Base-by-base conservation (phyloP, 2,113 vertebrate genomes). In the Mystacornis crossleyi region DNA sequence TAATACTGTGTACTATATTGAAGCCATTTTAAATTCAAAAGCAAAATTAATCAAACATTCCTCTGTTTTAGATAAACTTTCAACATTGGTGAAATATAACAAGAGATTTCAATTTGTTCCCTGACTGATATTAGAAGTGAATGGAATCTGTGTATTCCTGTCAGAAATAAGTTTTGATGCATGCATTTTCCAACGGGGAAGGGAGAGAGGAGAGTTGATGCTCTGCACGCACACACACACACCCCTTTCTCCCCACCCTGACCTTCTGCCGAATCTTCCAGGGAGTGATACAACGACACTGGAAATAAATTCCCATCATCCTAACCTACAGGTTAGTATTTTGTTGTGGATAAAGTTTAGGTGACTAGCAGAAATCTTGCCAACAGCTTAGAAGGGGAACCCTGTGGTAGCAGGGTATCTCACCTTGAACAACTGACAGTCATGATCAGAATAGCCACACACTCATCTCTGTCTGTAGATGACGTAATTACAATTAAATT, bases 201-300 rank as follows among this genome's bases (percentile, higher is more conserved):
- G 20, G 11, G 15, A 61, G 2, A 86, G 15, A 78, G 5, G 2
- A 81, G 23, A 78, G 9, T 2, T 62, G 18, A 45, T 38, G 14
- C 4, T 64, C 80, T 48, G 29, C 20, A 61, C 12, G 26, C 28
- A 26, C 33, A 50, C 19, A 14, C 12, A 31, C 28, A 26, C 33
- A 50, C 19, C 12, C 20, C 28, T 47, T 67, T 31, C 36, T 4
- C 12, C 24, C 4, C 15, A 33, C 18, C 31, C 7, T 2, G 1
- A 20, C 19, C 38, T 88, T 79, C n/a, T 82, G 8, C 45, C 33
- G 20, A 8, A 57, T 65, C 58, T 77, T 91, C n/a, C 26, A 73
- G 45, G 8, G 12, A 16, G 9, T 6, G n/a, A 51, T 33, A 40
- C 0, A 4, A 57, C 31, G 19, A 55, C 1, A 3, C 0, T 28